phyloP scores from a whole-genome alignment of 2,888 invertebrate species.

The Lycia hirtaria region DNA sequence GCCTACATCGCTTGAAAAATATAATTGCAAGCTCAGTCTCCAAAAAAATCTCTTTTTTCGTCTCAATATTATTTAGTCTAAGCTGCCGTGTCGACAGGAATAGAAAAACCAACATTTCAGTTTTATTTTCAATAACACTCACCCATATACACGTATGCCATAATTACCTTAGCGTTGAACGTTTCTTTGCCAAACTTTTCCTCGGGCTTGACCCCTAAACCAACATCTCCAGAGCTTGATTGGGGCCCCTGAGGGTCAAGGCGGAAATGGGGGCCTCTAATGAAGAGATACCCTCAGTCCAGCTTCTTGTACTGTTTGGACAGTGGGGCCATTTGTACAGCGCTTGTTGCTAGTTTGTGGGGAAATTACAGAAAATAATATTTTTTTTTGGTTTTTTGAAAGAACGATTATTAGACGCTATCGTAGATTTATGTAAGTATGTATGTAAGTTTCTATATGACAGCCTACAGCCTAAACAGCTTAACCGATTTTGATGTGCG shows the following conservation, averaged over 20 bases:
- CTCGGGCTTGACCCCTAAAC: slow-evolving; percentile 1
- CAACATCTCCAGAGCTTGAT: slow-evolving; percentile 60
- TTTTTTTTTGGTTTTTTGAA: not conserved
- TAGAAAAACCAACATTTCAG: not conserved
- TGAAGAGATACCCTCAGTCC: slow-evolving; percentile 77
- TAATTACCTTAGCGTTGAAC: too few species aligned
- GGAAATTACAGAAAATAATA: slow-evolving; percentile 4
- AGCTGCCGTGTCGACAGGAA: not conserved
- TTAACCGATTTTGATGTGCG: too few species aligned
- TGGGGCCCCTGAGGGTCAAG: slow-evolving; percentile 74
- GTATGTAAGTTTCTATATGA: too few species aligned
- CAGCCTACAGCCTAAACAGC: too few species aligned
- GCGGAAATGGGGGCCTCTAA: slow-evolving; percentile 72
- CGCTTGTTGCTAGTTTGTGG: slow-evolving; percentile 6
- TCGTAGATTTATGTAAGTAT: too few species aligned
- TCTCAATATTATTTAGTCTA: too few species aligned
- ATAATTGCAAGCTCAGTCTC: too few species aligned
- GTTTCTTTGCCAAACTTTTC: not conserved
- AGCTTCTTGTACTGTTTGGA: slow-evolving; percentile 23
- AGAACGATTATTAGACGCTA: too few species aligned
- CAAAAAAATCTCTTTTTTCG: too few species aligned
- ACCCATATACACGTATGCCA: not conserved
- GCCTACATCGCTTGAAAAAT: too few species aligned
- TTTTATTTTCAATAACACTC: not conserved
- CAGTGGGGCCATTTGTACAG: slow-evolving; percentile 57